These are phyloP conservation scores for Pterostichus madidus DNA, from an alignment of 2,888 invertebrate species.

Conservation along the genomic window DNA sequence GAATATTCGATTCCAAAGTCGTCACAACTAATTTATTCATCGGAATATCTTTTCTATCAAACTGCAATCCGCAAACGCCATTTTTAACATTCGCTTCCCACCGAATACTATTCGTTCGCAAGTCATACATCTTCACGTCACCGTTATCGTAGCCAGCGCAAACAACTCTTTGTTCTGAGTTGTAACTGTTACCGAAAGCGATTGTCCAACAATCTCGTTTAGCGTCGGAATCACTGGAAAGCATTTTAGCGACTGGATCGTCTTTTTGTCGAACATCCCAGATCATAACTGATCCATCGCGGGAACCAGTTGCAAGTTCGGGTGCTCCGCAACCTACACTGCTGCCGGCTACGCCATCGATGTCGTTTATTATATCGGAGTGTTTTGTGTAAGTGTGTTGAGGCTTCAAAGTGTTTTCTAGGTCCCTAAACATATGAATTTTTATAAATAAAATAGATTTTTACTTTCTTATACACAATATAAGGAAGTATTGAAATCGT, in stretches of 20 bases:
- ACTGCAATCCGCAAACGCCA: conserved; percentile 93
- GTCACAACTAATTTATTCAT: conserved; percentile 97
- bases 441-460: too few species aligned
- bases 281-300: conserved; percentile 96
- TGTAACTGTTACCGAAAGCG: conserved; percentile 94
- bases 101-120: conserved; percentile 88
- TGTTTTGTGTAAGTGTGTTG: conserved; percentile 90
- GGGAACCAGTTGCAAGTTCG: conserved; percentile 95
- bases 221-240: conserved; percentile 84
- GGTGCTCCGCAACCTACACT: conserved; percentile 93
- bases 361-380: conserved; percentile 91
- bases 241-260: conserved; percentile 93
- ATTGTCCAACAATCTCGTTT: conserved; percentile 96
- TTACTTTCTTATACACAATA: too few species aligned
- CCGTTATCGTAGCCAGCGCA: conserved; percentile 98
- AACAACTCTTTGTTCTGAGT: conserved; percentile 90
- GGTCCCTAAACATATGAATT: conserved; percentile 89
- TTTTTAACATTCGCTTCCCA: conserved; percentile 97
- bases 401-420: conserved; percentile 86
- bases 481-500: too few species aligned
- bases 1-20: conserved; percentile 93
- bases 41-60: conserved; percentile 94
- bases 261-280: conserved; percentile 97
- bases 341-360: conserved; percentile 94
- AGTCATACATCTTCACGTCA: conserved; percentile 95